Conservation (phyloP, 2,888 invertebrate species). For the Maniola hyperantus region DNA sequence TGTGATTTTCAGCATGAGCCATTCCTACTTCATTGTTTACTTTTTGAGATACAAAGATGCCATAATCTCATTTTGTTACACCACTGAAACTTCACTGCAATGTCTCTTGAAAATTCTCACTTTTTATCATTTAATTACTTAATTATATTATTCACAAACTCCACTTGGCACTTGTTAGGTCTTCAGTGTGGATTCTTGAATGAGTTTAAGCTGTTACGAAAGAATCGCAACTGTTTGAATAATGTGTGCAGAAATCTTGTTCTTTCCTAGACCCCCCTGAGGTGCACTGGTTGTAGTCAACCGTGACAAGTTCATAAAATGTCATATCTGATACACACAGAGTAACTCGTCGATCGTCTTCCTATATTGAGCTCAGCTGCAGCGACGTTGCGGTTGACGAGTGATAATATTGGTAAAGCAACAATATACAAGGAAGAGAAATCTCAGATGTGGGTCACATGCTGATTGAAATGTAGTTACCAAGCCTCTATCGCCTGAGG, state of each 20-base stretch:
- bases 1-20: constrained; percentile 84
- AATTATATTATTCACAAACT: not conserved
- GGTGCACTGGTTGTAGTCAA: constrained; percentile 65
- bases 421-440: constrained; percentile 75
- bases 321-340: constrained; percentile 49
- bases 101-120: constrained; percentile 23
- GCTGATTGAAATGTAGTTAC: constrained; percentile 71
- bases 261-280: constrained; percentile 66
- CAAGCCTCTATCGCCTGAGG: constrained; percentile 50
- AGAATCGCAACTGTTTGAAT: constrained; percentile 14
- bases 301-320: constrained; percentile 66
- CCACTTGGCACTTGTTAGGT: not conserved
- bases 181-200: not conserved
- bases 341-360: constrained; percentile 39
- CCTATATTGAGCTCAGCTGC: constrained; percentile 22
- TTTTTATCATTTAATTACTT: constrained; percentile 3
- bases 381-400: constrained; percentile 40
- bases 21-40: constrained; percentile 76
- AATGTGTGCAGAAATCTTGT: constrained; percentile 31
- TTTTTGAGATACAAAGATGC: constrained; percentile 52
- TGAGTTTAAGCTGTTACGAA: not conserved
- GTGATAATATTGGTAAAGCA: constrained; percentile 50
- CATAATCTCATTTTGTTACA: constrained; percentile 54
- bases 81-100: constrained; percentile 27
- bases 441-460: constrained; percentile 82